Base-by-base conservation (phyloP, 2,113 vertebrate genomes). In the Girardinichthys multiradiatus region DNA sequence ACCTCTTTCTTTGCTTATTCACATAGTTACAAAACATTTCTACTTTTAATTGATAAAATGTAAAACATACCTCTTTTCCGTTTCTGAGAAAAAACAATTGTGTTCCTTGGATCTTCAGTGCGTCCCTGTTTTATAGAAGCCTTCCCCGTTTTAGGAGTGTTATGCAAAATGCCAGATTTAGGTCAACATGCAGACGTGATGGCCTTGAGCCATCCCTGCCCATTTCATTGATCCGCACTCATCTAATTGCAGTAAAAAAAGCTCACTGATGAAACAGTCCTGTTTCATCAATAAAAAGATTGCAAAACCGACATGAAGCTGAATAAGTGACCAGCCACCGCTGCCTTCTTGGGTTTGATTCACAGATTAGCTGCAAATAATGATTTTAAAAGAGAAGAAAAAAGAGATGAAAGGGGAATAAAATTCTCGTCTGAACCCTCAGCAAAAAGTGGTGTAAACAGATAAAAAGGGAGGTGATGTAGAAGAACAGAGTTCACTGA, bases 121-220 rank as follows among this genome's bases (percentile, higher is more conserved):
- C 65, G 51, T 57, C 45, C 61, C 81, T 58, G 66, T 81, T 83
- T 69, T 91, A 89, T 94, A 93, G 94, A 95, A 65, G 58, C 64
- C 58, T 59, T 4, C 63, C 57, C 29, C 57, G 24, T 24, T 74
- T 27, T 2, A 17, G 30, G 27, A 70, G 71, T 64, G 67, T 93
- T 93, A 92, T 87, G 86, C 82, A 82, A 61, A 51, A 28, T 72
- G 11, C 8, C 42, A 72, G 76, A 68, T 69, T 79, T 68, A 13
- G 71, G 57, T 77, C 82, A 79, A 68, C 83, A 82, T 72, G 84
- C 87, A 86, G 92, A 87, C 82, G 72, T 75, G 80, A 72, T 84
- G 82, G 85, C 89, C 88, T 87, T 82, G 69, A 28, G 1, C 35
- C 4, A 57, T 42, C 69, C 31, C 60, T 80, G 82, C 74, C 76